phyloP scores from a whole-genome alignment of 2,113 vertebrate genomes.

The Apus apus region DNA sequence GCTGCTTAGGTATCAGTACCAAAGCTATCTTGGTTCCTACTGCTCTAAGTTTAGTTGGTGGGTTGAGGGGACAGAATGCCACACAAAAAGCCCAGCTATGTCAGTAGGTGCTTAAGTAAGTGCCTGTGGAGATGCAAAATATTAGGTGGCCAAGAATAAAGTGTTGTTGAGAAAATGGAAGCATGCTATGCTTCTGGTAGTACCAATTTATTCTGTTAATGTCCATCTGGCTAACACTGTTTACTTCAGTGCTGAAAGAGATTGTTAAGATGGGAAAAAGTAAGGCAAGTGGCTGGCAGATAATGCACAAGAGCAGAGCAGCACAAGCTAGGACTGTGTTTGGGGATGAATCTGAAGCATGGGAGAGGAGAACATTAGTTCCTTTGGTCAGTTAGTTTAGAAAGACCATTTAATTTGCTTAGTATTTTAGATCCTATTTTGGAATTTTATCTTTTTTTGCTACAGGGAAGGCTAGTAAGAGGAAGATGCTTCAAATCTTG shows the following conservation, averaged over 20 bases:
- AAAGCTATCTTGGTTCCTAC: background rate
- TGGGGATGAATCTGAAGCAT: background rate
- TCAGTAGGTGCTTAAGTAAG: background rate
- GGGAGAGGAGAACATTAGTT: background rate
- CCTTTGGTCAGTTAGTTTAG: background rate
- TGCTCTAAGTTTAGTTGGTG: background rate
- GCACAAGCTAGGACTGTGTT: background rate
- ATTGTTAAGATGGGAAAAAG: background rate
- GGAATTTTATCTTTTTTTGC: background rate
- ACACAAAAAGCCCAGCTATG: background rate
- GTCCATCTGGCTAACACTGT: background rate
- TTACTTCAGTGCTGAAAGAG: background rate
- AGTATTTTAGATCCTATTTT: background rate
- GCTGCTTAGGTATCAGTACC: accelerated
- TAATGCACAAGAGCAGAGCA: background rate
- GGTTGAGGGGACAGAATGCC: background rate
- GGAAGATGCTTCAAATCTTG: background rate
- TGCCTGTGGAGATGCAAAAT: background rate
- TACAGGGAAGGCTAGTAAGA: background rate
- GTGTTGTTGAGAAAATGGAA: background rate
- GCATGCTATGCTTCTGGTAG: background rate
- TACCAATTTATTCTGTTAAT: background rate
- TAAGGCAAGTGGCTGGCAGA: background rate
- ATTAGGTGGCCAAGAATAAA: background rate
- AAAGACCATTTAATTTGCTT: background rate